These are phyloP conservation scores for Masnerella sp. DNA, from an alignment of 2,888 invertebrate genomes.

Conservation along the genomic window DNA sequence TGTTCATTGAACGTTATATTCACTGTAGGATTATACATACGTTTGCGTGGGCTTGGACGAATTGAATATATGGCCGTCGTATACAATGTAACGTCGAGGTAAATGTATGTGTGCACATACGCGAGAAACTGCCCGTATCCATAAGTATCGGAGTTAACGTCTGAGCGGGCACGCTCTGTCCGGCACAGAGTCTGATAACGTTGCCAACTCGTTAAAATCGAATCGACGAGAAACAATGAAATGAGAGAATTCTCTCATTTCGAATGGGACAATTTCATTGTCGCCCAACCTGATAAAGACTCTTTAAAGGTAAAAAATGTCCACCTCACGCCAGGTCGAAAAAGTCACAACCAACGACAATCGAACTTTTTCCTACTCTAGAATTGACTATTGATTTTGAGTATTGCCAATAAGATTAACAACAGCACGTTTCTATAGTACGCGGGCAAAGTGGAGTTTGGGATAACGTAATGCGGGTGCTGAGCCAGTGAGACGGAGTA, in stretches of 20 bases:
- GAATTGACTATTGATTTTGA: slow-evolving; percentile 22
- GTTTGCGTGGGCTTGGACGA: slow-evolving; percentile 37
- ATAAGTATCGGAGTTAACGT: slow-evolving; percentile 70
- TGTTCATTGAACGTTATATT: slow-evolving; percentile 46
- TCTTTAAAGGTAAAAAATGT: too few species aligned
- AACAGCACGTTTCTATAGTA: too few species aligned
- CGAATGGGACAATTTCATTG: slow-evolving; percentile 12
- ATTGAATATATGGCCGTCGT: slow-evolving; percentile 44
- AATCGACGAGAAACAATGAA: slow-evolving; percentile 54
- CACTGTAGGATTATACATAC: slow-evolving; percentile 46
- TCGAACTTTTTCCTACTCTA: too few species aligned
- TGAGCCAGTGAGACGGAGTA: slow-evolving; percentile 28
- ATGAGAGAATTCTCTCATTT: slow-evolving; percentile 17
- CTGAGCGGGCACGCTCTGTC: slow-evolving; percentile 67
- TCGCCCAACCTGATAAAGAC: neutral
- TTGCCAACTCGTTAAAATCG: slow-evolving; percentile 71
- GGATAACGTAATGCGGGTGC: slow-evolving; percentile 3
- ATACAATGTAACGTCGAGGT: slow-evolving; percentile 19
- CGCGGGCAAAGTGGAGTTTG: too few species aligned
- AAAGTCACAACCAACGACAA: too few species aligned
- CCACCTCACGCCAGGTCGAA: too few species aligned
- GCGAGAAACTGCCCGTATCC: slow-evolving; percentile 30
- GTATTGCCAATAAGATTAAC: neutral
- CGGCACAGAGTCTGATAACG: slow-evolving; percentile 65
- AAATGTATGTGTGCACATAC: slow-evolving; percentile 15